Evolutionary conservation across 2,113 vertebrate genomes (phyloP), one percentile per base, ranked within the genome.

Genomic region (Dascyllus trimaculatus): DNA sequence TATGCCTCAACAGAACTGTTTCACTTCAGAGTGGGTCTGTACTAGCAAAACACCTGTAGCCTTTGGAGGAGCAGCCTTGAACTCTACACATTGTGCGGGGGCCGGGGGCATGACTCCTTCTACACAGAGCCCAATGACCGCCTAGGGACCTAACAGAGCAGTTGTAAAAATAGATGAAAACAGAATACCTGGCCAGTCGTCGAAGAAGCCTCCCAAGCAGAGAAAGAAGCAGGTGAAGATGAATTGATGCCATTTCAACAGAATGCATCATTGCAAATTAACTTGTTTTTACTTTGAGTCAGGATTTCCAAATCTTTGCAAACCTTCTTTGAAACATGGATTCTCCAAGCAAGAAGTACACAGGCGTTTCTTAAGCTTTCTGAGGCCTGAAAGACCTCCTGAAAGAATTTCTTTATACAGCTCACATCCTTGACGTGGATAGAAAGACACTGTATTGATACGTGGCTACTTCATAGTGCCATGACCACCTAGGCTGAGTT

Each of bases 111-210:
- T 58, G 65, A 87, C 77, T 88, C 73, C 52, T 74, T 85, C 78
- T 82, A 82, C 62, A 75, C 69, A 73, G 60, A 75, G 84, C 73
- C n/a, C 77, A 82, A 91, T 80, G 81, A 86, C 86, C 75, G 88
- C 59, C 84, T 74, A 19, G 93, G 89, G 92, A 92, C 72, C 68
- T 56, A 78, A 74, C 81, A 57, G 53, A 86, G 79, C 88, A 88
- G 75, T 86, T 88, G 90, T 92, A 89, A 93, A 94, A 93, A 91
- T 85, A 89, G 73, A 90, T 88, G 81, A 72, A 87, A 93, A 93
- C 88, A 75, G 89, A 88, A 89, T 89, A 87, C 76, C 60, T 86
- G 80, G 43, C 62, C 77, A 62, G 80, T 66, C 78, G 65, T 59
- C 17, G 45, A 65, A 38, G 69, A 84, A 64, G 66, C 52, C 75